Evolutionary conservation across 2,113 vertebrate genomes (phyloP), one percentile per base, ranked within the genome.

Genomic region (Leucopternis melanops): DNA sequence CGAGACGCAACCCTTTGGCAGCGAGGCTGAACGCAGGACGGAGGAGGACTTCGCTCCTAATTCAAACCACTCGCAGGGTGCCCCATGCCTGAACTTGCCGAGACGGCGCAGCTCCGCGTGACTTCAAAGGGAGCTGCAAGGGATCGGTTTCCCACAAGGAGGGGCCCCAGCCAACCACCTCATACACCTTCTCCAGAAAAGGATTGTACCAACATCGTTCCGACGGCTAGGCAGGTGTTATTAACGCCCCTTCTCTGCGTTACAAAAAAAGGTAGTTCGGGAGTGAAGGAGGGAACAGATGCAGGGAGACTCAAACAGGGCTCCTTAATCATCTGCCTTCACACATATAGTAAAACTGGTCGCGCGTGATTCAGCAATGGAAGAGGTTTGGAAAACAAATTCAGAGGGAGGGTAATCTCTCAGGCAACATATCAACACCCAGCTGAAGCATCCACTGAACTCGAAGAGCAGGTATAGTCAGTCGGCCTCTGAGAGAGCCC

Each of bases 361-460:
- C 2, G 0, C 1, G 49, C 1, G 0, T 97, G 94, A 97, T 90
- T 96, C 97, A 97, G 54, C 89, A 34, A 58, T 86, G 74, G 86
- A 90, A 92, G 91, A 95, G 81, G 96, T 93, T 91, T 92, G 71
- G 74, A 96, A 94, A 96, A 94, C 95, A 96, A 88, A 95, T 80
- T 91, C 93, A 84, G 86, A 16, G 92, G 86, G 80, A 91, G 66
- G 72, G 90, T 94, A 94, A 86, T 96, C 95, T 95, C 91, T 89
- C 93, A 70, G 88, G 92, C 82, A 97, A 92, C 91, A 7, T 92
- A 97, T 93, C 90, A 96, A 95, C 97, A 97, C 92, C 95, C 95
- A 96, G 79, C 59, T 70, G 81, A 97, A 96, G 91, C 93, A 97
- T 93, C 52, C 70, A 65, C 78, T 86, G 79, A 97, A 96, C 97